A percentile compares a stretch with the other conserved stretches of the same genome.
Evolutionary conservation across 1,140 invertebrate genomes (phyloP).

Genomic region (Scylla paramamosain): DNA sequence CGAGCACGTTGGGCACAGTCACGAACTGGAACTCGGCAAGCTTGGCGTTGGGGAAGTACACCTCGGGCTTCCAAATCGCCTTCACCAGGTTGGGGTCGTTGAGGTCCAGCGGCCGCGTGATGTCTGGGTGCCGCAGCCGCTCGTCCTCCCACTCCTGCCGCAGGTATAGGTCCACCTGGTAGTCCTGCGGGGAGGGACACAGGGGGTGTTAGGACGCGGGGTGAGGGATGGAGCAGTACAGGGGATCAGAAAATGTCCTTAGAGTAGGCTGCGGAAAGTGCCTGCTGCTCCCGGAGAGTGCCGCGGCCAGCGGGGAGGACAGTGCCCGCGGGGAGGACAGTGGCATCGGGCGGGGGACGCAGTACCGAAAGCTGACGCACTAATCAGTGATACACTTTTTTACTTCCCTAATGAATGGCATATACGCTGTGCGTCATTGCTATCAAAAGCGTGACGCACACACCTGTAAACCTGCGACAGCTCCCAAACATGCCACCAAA

Average conservation of each 20-base stretch:
- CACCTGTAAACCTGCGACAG: too few species aligned
- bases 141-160: constrained; percentile 65
- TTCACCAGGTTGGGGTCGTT: constrained; percentile 61
- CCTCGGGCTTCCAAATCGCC: constrained; percentile 62
- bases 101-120: constrained; percentile 50
- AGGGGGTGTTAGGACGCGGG: too few species aligned
- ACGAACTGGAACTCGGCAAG: constrained; percentile 62
- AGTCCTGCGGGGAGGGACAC: constrained; percentile 36
- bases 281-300: too few species aligned
- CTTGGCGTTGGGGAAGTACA: constrained; percentile 64
- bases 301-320: neutral
- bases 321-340: neutral
- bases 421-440: too few species aligned
- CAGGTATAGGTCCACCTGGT: constrained; percentile 63
- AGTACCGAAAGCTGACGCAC: too few species aligned
- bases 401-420: too few species aligned
- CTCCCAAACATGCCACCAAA: too few species aligned
- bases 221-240: too few species aligned
- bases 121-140: constrained; percentile 40
- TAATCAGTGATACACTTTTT: too few species aligned
- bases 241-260: too few species aligned
- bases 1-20: constrained; percentile 47
- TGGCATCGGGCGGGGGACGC: neutral
- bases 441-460: too few species aligned
- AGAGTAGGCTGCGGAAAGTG: too few species aligned